Base-by-base conservation (phyloP, 2,797 vertebrate genomes). In the Smutsia gigantea region DNA sequence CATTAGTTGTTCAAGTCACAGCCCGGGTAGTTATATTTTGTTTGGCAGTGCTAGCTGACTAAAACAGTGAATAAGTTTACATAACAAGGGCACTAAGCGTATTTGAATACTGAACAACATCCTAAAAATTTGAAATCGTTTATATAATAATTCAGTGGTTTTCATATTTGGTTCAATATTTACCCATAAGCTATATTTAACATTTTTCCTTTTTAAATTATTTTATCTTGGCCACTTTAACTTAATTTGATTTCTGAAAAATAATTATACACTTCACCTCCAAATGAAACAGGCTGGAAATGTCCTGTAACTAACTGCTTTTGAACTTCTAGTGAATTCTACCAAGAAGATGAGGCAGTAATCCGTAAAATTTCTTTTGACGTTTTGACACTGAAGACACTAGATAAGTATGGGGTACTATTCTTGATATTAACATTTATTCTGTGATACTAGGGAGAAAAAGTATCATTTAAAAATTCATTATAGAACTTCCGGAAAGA, bases 401-500 rank as follows among this genome's bases (percentile, higher is more conserved):
- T 77, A 85, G 69, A 55, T 87, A 94, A 94, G 64, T 77, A 7
- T n/a, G 85, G 31, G 17, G 1, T 86, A 69, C 17, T 69, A 55
- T 64, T 59, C 42, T 96, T 64, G 31, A 64, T 94, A 84, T 68
- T 97, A 93, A 79, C 89, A 88, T 86, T 78, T 83, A 87, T 75
- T 11, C 19, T 78, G 53, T 81, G 15, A 82, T 87, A 78, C 13
- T 85, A 96, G 42, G 3, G 57, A 10, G 29, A 27, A 55, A 95
- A 92, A 21, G 3, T 91, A 68, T 81, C 7, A 89, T 55, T 81
- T 75, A n/a, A n/a, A n/a, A n/a, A n/a, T n/a, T n/a, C n/a, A n/a
- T n/a, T n/a, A n/a, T n/a, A n/a, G n/a, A n/a, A n/a, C n/a, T n/a
- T n/a, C n/a, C n/a, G n/a, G n/a, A n/a, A n/a, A n/a, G n/a, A n/a